phyloP scores from a whole-genome alignment of 2,888 invertebrate genomes.

The Synergus gifuensis region DNA sequence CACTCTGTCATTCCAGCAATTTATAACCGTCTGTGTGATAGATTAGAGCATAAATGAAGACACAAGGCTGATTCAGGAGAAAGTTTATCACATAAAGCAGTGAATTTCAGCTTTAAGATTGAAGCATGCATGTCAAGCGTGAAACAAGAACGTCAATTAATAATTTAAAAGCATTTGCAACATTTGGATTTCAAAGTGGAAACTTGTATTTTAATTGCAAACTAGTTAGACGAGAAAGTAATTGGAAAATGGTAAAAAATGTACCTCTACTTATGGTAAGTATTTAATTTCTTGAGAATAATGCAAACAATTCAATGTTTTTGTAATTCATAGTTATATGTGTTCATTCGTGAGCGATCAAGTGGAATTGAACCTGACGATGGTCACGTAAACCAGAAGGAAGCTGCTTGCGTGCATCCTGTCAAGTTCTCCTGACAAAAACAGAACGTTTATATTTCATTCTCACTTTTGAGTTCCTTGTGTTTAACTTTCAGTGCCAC shows the following conservation, averaged over 20 bases:
- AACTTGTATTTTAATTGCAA: neutral
- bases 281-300: neutral
- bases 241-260: neutral
- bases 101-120: neutral
- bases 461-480: no score
- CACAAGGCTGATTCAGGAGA: neutral
- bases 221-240: neutral
- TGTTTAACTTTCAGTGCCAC: neutral
- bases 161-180: neutral
- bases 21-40: neutral
- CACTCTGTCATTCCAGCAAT: neutral
- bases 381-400: constrained; percentile 53
- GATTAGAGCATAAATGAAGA: neutral
- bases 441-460: no score
- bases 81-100: neutral
- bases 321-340: neutral
- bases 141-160: neutral
- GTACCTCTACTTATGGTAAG: neutral
- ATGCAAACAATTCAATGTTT: no score
- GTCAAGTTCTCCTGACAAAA: neutral
- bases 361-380: constrained; percentile 42
- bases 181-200: neutral
- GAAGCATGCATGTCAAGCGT: neutral
- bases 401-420: constrained; percentile 44
- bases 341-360: neutral